These are phyloP conservation scores for Neodiprion fabricii DNA, from an alignment of 1,140 invertebrate species.

Conservation along the genomic window DNA sequence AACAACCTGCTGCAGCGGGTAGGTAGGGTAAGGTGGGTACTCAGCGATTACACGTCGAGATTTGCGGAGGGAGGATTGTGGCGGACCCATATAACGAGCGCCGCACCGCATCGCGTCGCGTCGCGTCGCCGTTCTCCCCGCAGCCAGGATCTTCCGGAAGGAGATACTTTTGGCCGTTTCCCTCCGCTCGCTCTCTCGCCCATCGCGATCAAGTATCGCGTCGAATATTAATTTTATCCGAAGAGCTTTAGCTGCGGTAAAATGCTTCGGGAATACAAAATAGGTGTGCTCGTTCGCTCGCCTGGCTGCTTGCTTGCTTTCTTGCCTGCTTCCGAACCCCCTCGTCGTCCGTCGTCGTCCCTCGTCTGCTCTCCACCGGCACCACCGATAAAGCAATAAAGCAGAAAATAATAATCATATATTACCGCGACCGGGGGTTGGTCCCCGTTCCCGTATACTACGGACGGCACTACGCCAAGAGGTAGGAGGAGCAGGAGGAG, in stretches of 20 bases:
- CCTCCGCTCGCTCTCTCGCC: not conserved
- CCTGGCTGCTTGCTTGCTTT: too few relatives aligned
- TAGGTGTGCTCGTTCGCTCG: not conserved
- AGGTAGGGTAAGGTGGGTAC: not conserved
- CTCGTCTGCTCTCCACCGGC: not conserved
- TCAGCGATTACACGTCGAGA: not conserved
- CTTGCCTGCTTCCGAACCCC: too few relatives aligned
- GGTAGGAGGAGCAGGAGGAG: too few relatives aligned
- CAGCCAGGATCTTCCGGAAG: not conserved
- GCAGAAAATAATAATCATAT: conserved; percentile 8
- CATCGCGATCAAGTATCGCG: not conserved
- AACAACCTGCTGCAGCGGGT: too few relatives aligned
- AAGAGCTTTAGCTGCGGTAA: conserved; percentile 5
- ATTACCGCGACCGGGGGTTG: not conserved
- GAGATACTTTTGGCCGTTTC: conserved; percentile 5
- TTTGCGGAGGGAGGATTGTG: not conserved
- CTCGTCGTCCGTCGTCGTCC: too few relatives aligned
- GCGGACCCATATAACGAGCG: too few relatives aligned
- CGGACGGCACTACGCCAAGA: not conserved
- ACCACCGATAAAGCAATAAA: conserved; percentile 7
- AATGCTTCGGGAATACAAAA: conserved; percentile 5
- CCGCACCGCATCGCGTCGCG: too few relatives aligned
- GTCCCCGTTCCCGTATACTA: not conserved
- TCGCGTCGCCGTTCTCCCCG: too few relatives aligned
- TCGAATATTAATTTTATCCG: conserved; percentile 4